Evolutionary conservation across 2,888 invertebrate species (phyloP).

Genomic region (Ametastegia equiseti): DNA sequence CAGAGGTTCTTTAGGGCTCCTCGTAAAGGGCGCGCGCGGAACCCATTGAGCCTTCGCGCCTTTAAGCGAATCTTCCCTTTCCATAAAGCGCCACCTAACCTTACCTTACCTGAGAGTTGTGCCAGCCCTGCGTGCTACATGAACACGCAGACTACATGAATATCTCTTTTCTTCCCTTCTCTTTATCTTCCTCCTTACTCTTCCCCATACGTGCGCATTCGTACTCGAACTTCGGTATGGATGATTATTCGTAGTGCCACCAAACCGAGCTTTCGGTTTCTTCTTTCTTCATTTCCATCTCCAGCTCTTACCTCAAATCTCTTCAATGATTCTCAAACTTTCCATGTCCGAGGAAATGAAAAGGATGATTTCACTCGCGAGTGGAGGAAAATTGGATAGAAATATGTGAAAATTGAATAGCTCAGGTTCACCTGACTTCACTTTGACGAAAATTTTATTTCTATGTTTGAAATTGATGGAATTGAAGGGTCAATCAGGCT

Average conservation of each 20-base stretch:
- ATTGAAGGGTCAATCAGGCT: too few relatives aligned
- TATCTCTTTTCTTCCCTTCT: too few relatives aligned
- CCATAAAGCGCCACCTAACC: not conserved
- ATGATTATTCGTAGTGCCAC: not conserved
- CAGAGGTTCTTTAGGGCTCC: slow-evolving; percentile 13
- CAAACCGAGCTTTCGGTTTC: not conserved
- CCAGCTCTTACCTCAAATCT: not conserved
- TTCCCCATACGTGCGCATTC: not conserved
- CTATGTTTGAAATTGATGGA: too few relatives aligned
- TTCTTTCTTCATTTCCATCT: not conserved
- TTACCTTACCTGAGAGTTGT: not conserved
- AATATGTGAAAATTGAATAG: too few relatives aligned
- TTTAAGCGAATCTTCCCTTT: slow-evolving; percentile 25
- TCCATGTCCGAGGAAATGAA: not conserved
- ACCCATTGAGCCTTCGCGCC: slow-evolving; percentile 43
- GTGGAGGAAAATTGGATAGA: not conserved
- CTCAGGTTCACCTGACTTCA: too few relatives aligned
- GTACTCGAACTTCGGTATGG: not conserved
- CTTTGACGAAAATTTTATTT: too few relatives aligned
- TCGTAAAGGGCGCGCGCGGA: slow-evolving; percentile 28
- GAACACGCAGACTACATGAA: too few relatives aligned
- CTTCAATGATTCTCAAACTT: not conserved
- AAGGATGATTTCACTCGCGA: not conserved
- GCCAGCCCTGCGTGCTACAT: not conserved
- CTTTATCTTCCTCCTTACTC: not conserved